A percentile compares a stretch with the other conserved stretches of the same genome.
phyloP scores from a whole-genome alignment of 2,797 vertebrate genomes.

The Setipinna tenuifilis region DNA sequence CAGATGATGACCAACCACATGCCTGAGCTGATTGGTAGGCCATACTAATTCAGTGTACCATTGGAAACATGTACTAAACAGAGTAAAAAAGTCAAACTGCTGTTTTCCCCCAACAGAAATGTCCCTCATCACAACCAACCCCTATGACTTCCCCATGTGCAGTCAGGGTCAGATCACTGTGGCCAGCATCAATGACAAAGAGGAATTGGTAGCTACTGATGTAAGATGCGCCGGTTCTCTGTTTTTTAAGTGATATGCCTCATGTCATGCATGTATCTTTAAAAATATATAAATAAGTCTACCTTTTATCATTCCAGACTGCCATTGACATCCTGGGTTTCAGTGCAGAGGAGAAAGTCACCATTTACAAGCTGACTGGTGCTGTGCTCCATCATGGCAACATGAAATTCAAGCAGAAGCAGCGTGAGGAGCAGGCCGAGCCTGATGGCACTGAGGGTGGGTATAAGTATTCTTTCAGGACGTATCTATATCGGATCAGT shows the following conservation, averaged over 20 bases:
- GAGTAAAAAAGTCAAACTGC: too few species aligned
- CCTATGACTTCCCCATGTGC: slow-evolving; percentile 84
- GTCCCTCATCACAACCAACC: slow-evolving; percentile 87
- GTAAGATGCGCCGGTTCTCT: slow-evolving; percentile 69
- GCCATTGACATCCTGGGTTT: slow-evolving; percentile 86
- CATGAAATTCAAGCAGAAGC: slow-evolving; percentile 89
- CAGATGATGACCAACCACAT: slow-evolving; percentile 87
- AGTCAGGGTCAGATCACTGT: slow-evolving; percentile 88
- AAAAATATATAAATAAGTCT: not conserved
- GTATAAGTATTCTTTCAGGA: not conserved
- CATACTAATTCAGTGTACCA: too few species aligned
- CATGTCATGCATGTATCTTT: not conserved
- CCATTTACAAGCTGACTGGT: slow-evolving; percentile 85
- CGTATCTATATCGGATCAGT: too few species aligned
- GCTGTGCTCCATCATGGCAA: slow-evolving; percentile 85
- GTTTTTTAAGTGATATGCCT: not conserved
- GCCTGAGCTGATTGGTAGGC: slow-evolving; percentile 83
- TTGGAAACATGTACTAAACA: not conserved
- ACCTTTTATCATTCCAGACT: slow-evolving; percentile 64
- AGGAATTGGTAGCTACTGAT: slow-evolving; percentile 87
- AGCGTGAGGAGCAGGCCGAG: slow-evolving; percentile 87
- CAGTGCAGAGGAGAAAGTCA: slow-evolving; percentile 75
- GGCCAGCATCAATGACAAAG: slow-evolving; percentile 86
- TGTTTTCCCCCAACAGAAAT: slow-evolving; percentile 70
- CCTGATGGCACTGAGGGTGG: slow-evolving; percentile 86